phyloP scores from a whole-genome alignment of 2,797 vertebrate genomes.

The Xiphophorus birchmanni region DNA sequence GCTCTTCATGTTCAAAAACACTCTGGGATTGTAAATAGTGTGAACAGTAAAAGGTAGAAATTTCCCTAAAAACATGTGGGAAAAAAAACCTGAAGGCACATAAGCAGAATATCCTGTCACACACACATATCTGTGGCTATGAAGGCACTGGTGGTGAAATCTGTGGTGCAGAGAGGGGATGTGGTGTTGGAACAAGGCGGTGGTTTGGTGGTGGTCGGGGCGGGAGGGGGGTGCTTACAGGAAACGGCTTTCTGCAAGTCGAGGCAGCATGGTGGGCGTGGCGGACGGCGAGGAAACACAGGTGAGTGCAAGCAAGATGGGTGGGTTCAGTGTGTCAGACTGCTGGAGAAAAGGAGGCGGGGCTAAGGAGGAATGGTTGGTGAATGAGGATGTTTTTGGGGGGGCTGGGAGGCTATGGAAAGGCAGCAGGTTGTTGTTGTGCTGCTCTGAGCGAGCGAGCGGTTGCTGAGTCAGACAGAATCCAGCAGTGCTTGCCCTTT shows the following conservation, averaged over 20 bases:
- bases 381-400: not conserved
- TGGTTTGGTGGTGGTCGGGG: too few species aligned
- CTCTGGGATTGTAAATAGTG: conserved; percentile 35
- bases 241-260: not conserved
- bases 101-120: conserved; percentile 41
- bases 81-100: not conserved
- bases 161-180: not conserved
- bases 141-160: conserved; percentile 6
- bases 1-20: conserved; percentile 73
- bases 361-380: conserved; percentile 10
- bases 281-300: conserved; percentile 43
- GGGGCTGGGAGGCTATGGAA: conserved; percentile 4
- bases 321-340: conserved; percentile 77
- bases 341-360: conserved; percentile 34
- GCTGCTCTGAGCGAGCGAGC: conserved; percentile 10
- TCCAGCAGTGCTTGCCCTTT: conserved; percentile 45
- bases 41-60: conserved; percentile 27
- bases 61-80: conserved; percentile 14
- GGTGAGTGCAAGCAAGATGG: conserved; percentile 62
- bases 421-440: not conserved
- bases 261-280: conserved; percentile 5
- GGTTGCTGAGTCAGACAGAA: conserved; percentile 64
- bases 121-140: conserved; percentile 19
- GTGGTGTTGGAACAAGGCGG: not conserved
- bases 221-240: not conserved